These are phyloP conservation scores for Alentia gelatinosa DNA, from an alignment of 2,888 invertebrate genomes.

Conservation along the genomic window DNA sequence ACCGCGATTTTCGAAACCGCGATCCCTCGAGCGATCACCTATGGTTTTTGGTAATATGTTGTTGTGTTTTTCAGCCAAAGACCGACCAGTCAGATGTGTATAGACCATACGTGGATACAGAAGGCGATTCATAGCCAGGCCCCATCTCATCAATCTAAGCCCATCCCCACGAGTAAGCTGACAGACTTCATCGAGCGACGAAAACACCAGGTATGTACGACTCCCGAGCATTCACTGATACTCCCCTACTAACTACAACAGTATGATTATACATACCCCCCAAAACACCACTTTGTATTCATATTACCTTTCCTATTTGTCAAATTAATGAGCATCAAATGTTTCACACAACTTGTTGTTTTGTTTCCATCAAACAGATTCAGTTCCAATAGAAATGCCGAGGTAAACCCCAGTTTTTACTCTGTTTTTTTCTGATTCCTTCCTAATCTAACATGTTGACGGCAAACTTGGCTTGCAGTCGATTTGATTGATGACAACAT, in stretches of 20 bases:
- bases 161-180: slow-evolving; percentile 73
- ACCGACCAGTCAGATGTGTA: slow-evolving; percentile 73
- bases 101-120: slow-evolving; percentile 75
- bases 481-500: no score
- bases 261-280: no score
- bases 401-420: not conserved
- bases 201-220: slow-evolving; percentile 73
- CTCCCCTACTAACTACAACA: no score
- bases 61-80: slow-evolving; percentile 73
- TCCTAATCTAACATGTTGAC: no score
- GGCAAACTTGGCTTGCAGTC: no score
- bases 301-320: no score
- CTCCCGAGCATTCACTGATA: not conserved
- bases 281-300: no score
- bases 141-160: slow-evolving; percentile 69
- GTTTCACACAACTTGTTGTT: not conserved
- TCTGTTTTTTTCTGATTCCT: no score
- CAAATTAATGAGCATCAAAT: no score
- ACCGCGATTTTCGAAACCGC: no score
- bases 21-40: no score
- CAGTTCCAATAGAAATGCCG: not conserved
- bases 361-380: not conserved
- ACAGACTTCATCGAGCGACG: slow-evolving; percentile 76
- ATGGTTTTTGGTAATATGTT: no score
- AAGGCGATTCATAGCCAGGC: slow-evolving; percentile 66